Conservation (phyloP, 2,113 vertebrate genomes). For the Patagioenas fasciata region DNA sequence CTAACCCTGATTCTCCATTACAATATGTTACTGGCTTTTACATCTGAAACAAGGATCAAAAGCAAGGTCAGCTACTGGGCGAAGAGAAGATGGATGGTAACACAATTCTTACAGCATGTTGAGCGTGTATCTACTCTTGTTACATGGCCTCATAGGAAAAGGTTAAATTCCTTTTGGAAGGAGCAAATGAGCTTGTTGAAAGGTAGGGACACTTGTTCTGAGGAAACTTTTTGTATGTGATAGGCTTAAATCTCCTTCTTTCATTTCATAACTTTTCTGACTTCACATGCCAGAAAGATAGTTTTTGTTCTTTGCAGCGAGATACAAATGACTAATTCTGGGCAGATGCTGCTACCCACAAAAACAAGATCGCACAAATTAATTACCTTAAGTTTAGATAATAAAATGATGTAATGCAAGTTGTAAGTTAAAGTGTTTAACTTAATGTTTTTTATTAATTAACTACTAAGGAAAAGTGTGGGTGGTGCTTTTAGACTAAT, state of each 20-base stretch:
- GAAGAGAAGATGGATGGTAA: slow-evolving; percentile 72
- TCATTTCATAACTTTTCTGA: slow-evolving; percentile 52
- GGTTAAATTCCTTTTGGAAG: slow-evolving; percentile 70
- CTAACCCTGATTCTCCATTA: slow-evolving; percentile 69
- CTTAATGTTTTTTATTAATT: not conserved
- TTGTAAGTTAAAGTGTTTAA: slow-evolving; percentile 33
- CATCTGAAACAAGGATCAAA: slow-evolving; percentile 70
- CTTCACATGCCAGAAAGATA: slow-evolving; percentile 47
- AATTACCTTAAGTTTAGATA: slow-evolving; percentile 36
- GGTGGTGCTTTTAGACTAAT: slow-evolving; percentile 39
- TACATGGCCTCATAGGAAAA: slow-evolving; percentile 71
- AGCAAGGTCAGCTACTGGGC: slow-evolving; percentile 69
- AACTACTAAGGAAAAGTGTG: slow-evolving; percentile 31
- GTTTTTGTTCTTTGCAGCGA: slow-evolving; percentile 37
- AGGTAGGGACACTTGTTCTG: slow-evolving; percentile 66
- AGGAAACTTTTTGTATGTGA: slow-evolving; percentile 52
- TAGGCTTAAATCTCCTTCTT: slow-evolving; percentile 64
- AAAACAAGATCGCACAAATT: slow-evolving; percentile 4
- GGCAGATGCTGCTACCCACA: not conserved
- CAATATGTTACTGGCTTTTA: slow-evolving; percentile 72
- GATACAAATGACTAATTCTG: slow-evolving; percentile 25
- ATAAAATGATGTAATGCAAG: slow-evolving; percentile 25
- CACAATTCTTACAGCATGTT: slow-evolving; percentile 73
- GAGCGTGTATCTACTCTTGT: slow-evolving; percentile 69
- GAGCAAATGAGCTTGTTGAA: slow-evolving; percentile 70